phyloP scores from a whole-genome alignment of 1,140 invertebrate genomes.

The Hyposmocoma kahamanoa region DNA sequence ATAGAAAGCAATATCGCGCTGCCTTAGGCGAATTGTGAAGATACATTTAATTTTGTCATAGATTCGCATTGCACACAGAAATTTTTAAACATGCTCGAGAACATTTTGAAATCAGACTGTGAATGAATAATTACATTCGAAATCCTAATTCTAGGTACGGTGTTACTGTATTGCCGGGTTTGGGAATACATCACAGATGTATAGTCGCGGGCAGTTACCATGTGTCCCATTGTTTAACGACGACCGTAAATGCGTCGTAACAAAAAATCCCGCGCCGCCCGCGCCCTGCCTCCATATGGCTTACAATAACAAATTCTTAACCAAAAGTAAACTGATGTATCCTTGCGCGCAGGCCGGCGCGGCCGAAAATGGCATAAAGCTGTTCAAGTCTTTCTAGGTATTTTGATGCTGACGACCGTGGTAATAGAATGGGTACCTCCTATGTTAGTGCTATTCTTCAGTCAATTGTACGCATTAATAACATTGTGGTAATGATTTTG shows the following conservation, averaged over 20 bases:
- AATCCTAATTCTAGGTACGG: neutral
- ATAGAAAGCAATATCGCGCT: neutral
- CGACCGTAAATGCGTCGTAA: slow-evolving; percentile 57
- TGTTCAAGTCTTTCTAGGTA: too few relatives aligned
- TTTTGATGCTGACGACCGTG: too few relatives aligned
- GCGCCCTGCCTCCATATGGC: slow-evolving; percentile 62
- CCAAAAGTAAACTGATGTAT: slow-evolving; percentile 67
- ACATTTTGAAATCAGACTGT: neutral
- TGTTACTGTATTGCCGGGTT: too few relatives aligned
- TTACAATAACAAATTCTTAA: slow-evolving; percentile 71
- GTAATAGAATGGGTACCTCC: too few relatives aligned
- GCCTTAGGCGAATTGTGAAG: neutral
- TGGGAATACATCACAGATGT: neutral
- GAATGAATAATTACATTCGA: neutral
- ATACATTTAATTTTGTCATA: neutral
- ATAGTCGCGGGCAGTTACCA: slow-evolving; percentile 38
- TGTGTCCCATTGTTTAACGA: slow-evolving; percentile 66
- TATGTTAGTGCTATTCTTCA: too few relatives aligned
- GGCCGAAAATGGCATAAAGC: too few relatives aligned
- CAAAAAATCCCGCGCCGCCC: slow-evolving; percentile 40
- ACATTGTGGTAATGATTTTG: too few relatives aligned
- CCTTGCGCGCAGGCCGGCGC: slow-evolving; percentile 47
- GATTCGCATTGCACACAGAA: neutral
- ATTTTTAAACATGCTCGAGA: neutral
- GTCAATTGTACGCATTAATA: too few relatives aligned